phyloP scores from a whole-genome alignment of 2,888 invertebrate species.

The Hermodice carunculata region DNA sequence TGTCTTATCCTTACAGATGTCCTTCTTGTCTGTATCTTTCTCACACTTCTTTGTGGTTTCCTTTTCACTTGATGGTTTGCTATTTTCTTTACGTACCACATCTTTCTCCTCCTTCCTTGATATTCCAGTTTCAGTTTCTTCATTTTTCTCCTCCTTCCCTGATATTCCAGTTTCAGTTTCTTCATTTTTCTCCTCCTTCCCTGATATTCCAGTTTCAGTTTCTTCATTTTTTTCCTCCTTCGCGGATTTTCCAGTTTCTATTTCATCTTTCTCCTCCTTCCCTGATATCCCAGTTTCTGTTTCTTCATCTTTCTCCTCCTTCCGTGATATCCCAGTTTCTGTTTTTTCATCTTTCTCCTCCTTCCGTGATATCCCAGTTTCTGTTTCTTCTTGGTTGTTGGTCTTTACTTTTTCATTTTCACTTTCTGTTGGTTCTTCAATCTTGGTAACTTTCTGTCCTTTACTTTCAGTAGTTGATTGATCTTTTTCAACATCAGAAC shows the following conservation, averaged over 20 bases:
- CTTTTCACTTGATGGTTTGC: too few species aligned
- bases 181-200: background rate
- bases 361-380: slow-evolving; percentile 20
- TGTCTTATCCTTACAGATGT: too few species aligned
- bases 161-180: background rate
- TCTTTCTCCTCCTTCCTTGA: slow-evolving; percentile 56
- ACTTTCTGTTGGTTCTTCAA: background rate
- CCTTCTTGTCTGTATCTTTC: too few species aligned
- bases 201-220: background rate
- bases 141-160: slow-evolving; percentile 69
- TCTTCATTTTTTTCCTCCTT: background rate
- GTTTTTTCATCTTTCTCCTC: slow-evolving; percentile 52
- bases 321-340: slow-evolving; percentile 24
- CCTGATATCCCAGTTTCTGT: slow-evolving; percentile 8
- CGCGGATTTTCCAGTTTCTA: slow-evolving; percentile 6
- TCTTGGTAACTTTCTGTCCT: background rate
- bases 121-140: slow-evolving; percentile 60
- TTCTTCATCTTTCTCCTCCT: slow-evolving; percentile 8
- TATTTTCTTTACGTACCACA: slow-evolving; percentile 3
- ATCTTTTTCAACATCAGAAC: too few species aligned
- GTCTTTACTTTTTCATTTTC: background rate
- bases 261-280: slow-evolving; percentile 7
- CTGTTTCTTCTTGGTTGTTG: slow-evolving; percentile 47
- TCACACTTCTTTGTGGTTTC: too few species aligned
- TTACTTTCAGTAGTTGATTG: too few species aligned